Evolutionary conservation across 2,888 invertebrate genomes (phyloP), one percentile per base, ranked within the genome.

Genomic region (Drosophila mettleri): DNA sequence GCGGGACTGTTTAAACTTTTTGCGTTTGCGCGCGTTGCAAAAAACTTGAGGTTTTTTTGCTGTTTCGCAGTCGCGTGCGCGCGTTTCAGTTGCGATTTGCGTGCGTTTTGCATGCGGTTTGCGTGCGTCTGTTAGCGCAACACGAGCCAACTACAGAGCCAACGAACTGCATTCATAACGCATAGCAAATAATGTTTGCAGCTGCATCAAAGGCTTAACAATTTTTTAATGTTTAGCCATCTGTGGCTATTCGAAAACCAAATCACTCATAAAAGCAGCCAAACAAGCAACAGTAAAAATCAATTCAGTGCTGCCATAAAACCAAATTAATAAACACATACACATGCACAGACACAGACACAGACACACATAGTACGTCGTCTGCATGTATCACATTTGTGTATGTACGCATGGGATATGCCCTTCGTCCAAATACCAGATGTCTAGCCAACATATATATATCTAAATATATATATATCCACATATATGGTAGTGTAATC

Each of bases 1-100:
- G 90, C 92, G 91, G 91, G 90, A 90, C 90, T 92, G 92, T 91
- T 91, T 90, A 86, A 81, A 72, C 80, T 83, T 89, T 88, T 81
- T 88, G 90, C 85, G 78, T 82, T 82, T 78, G 88, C 90, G 90
- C 90, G 89, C 83, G 71, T 83, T 85, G 78, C 78, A 67, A 76
- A 82, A 72, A 53, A 75, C 16, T 45, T 45, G 10, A 39, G 1
- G 6, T 29, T 45, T 45, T 45, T 48, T 64, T 43, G 53, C 38
- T 48, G 60, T 61, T 55, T 68, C 52, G 75, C 38, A 69, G 80
- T 76, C 85, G 81, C 80, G 81, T 87, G 80, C 80, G 75, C 78
- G 77, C 77, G 81, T 72, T 82, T 74, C 39, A 55, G 45, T 66
- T 74, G 81, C 74, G 83, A 62, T 69, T 80, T 77, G 64, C 46